These are phyloP conservation scores for Pseudomugil tenellus DNA, from an alignment of 2,797 vertebrate genomes.

Conservation along the genomic window DNA sequence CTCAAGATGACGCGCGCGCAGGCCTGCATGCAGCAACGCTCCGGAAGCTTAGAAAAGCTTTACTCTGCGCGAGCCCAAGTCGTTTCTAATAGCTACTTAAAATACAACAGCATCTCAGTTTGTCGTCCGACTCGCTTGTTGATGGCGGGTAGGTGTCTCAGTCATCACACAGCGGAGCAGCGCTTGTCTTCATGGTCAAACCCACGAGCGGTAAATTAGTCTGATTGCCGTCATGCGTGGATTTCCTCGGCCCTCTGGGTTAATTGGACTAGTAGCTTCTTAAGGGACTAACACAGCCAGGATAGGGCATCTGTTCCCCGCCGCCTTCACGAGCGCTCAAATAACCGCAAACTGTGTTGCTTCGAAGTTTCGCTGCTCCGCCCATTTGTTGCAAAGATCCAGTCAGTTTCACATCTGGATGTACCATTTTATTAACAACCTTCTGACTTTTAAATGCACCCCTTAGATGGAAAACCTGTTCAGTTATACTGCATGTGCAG, in stretches of 20 bases:
- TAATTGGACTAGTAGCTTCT: slow-evolving; percentile 76
- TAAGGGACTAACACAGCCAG: slow-evolving; percentile 61
- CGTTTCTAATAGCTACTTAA: slow-evolving; percentile 20
- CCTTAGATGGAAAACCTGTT: background rate
- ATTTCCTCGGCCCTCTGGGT: slow-evolving; percentile 48
- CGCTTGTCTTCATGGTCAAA: slow-evolving; percentile 47
- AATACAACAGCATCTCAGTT: slow-evolving; percentile 42
- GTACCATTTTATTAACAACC: background rate
- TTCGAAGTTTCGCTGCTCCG: slow-evolving; percentile 62
- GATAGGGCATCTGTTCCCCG: slow-evolving; percentile 48
- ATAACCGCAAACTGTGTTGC: slow-evolving; percentile 18
- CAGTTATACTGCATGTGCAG: too few relatives aligned
- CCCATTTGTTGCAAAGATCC: slow-evolving; percentile 39
- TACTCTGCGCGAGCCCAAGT: slow-evolving; percentile 11
- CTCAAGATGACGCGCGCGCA: slow-evolving; percentile 30
- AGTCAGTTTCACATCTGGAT: background rate
- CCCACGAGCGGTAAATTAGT: slow-evolving; percentile 14
- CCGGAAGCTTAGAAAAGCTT: slow-evolving; percentile 47
- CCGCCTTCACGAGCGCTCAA: slow-evolving; percentile 12
- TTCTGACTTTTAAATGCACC: background rate
- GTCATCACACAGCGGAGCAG: slow-evolving; percentile 18
- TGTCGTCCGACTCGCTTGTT: slow-evolving; percentile 30
- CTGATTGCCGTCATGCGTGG: slow-evolving; percentile 12
- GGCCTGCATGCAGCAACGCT: slow-evolving; percentile 17
- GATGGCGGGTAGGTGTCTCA: slow-evolving; percentile 45